Percentiles rank a stretch among this genome's conserved stretches.
Conservation (phyloP, 2,888 invertebrate species). For the Drosophila borealis region DNA sequence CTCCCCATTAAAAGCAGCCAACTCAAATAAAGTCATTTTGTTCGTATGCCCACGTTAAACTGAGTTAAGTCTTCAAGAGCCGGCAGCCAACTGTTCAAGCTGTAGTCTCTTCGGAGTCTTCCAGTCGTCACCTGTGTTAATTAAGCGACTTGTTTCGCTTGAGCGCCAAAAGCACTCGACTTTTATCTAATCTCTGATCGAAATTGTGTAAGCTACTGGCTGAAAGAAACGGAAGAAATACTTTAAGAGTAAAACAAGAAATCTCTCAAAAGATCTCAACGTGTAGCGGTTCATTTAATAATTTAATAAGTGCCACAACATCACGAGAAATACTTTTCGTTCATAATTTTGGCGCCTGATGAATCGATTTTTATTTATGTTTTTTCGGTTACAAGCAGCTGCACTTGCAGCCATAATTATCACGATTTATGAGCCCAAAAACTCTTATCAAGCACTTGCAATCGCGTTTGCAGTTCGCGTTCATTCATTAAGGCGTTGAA, state of each 20-base stretch:
- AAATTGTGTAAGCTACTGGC: conserved; percentile 70
- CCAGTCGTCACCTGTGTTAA: conserved; percentile 52
- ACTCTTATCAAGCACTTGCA: conserved; percentile 63
- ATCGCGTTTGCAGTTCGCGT: conserved; percentile 41
- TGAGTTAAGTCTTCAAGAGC: conserved; percentile 9
- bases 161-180: conserved; percentile 48
- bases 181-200: conserved; percentile 72
- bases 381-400: conserved; percentile 27
- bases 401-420: conserved; percentile 67
- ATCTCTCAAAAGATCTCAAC: conserved; percentile 30
- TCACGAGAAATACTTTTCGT: conserved; percentile 59
- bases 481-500: conserved; percentile 64
- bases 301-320: conserved; percentile 75
- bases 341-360: conserved; percentile 19
- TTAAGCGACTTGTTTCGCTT: conserved; percentile 64
- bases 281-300: conserved; percentile 74
- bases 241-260: conserved; percentile 4
- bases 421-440: conserved; percentile 70
- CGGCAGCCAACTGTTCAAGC: conserved; percentile 17
- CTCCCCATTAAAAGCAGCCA: background rate
- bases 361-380: conserved; percentile 21
- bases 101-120: conserved; percentile 5
- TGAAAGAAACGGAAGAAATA: conserved; percentile 18
- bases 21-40: conserved; percentile 33
- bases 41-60: conserved; percentile 13